phyloP scores from a whole-genome alignment of 2,797 vertebrate species.

The Acestrorhynchus altus region DNA sequence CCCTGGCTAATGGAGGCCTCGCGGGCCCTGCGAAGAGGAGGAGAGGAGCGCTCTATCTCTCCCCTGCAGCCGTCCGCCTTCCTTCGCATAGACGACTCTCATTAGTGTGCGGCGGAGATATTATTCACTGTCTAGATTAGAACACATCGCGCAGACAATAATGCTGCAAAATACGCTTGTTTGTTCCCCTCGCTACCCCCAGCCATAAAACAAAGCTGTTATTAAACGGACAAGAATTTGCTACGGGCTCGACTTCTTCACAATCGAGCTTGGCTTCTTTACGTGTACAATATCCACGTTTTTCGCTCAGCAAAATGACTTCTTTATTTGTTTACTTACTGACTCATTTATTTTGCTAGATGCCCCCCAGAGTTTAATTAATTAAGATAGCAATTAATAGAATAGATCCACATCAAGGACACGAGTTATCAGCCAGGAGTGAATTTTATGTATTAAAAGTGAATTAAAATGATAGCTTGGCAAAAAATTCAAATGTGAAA shows the following conservation, averaged over 20 bases:
- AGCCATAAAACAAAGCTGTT: constrained; percentile 47
- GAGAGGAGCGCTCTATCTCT: constrained; percentile 52
- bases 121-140: constrained; percentile 52
- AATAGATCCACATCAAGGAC: constrained; percentile 35
- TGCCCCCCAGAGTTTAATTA: constrained; percentile 20
- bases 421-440: background rate
- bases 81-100: constrained; percentile 51
- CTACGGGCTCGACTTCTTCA: constrained; percentile 1
- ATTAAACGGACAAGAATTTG: constrained; percentile 42
- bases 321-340: background rate
- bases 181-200: constrained; percentile 41
- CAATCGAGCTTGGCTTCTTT: background rate
- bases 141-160: constrained; percentile 54
- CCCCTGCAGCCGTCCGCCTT: constrained; percentile 44
- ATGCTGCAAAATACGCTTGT: constrained; percentile 48
- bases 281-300: background rate
- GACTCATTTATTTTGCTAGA: background rate
- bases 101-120: constrained; percentile 56
- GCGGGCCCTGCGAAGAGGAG: constrained; percentile 28
- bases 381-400: constrained; percentile 37
- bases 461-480: too few relatives aligned
- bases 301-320: background rate
- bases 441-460: background rate
- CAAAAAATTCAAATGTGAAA: too few relatives aligned
- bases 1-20: constrained; percentile 22